phyloP scores from a whole-genome alignment of 2,888 invertebrate species.

The Kryphioiulus occultus region DNA sequence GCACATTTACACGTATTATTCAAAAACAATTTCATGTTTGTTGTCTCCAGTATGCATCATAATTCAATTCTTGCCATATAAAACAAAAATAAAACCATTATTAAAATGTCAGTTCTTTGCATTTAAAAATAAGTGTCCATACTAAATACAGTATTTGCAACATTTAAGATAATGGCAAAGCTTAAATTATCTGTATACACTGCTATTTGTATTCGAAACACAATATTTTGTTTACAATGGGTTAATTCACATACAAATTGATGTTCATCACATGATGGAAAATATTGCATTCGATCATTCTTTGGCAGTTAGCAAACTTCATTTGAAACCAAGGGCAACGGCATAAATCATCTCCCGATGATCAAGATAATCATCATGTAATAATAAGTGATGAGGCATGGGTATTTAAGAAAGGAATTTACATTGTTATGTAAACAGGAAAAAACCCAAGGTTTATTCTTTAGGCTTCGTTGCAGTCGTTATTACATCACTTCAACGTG shows the following conservation, averaged over 20 bases:
- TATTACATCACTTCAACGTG: background rate
- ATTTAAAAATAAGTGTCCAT: too few relatives aligned
- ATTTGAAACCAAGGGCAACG: background rate
- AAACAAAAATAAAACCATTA: too few relatives aligned
- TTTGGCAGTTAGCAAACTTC: background rate
- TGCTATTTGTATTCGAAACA: too few relatives aligned
- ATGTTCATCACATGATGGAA: too few relatives aligned
- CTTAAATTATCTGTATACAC: too few relatives aligned
- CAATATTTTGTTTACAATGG: too few relatives aligned
- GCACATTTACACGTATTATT: background rate
- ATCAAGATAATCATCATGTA: background rate
- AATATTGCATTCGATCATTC: too few relatives aligned
- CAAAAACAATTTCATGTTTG: background rate
- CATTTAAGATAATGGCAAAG: too few relatives aligned
- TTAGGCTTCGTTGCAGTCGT: background rate
- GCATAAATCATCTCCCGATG: background rate
- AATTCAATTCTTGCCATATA: too few relatives aligned
- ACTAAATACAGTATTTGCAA: too few relatives aligned
- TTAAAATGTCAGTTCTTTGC: too few relatives aligned
- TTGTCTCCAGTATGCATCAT: background rate
- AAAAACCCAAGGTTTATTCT: background rate
- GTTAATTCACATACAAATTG: too few relatives aligned
- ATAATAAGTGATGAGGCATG: background rate
- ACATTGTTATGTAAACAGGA: conserved; percentile 10
- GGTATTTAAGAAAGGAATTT: background rate